Evolutionary conservation across 2,113 vertebrate species (phyloP), one percentile per base, ranked within the genome.

Genomic region (Larimichthys polyactis): DNA sequence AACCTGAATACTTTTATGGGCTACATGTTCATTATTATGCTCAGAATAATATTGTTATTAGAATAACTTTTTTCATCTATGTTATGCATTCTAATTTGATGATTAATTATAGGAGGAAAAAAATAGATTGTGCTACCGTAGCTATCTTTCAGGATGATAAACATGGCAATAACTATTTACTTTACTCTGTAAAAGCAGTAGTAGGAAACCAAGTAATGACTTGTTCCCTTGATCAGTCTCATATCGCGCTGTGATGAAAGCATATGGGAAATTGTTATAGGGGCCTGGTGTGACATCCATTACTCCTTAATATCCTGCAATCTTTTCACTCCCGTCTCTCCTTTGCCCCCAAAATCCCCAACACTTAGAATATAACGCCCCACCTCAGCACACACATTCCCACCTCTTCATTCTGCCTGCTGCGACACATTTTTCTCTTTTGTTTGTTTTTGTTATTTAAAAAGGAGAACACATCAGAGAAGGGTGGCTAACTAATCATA

Each of bases 171-270:
- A 90, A 89, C 85, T 87, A 87, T 92, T 84, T 87, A 86, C 82
- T 84, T 65, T 91, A 77, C 84, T 83, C 81, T 73, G 88, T 92
- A 90, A 94, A 93, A 94, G 88, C 91, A 90, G 83, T 67, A 81
- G 74, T 85, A 73, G 80, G 83, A 84, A 87, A 85, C 85, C 82
- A 79, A 82, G 87, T 94, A 94, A 94, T 93, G 87, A 93, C 86
- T 87, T 82, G 75, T 87, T 94, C 92, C 94, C 91, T 94, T 94
- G 92, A 95, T 95, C 94, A 94, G 92, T 75, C 82, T 92, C 78
- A 84, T 85, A 90, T 92, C 29, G 63, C 92, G 88, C 81, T 75
- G 79, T 89, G 93, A 94, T 95, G 93, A 94, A 95, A 94, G 94
- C 93, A 86, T 81, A 79, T 90, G 86, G 85, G 91, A 92, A 90